Evolutionary conservation across 1,140 invertebrate genomes (phyloP).

Genomic region (Pogonognathellus flavescens): DNA sequence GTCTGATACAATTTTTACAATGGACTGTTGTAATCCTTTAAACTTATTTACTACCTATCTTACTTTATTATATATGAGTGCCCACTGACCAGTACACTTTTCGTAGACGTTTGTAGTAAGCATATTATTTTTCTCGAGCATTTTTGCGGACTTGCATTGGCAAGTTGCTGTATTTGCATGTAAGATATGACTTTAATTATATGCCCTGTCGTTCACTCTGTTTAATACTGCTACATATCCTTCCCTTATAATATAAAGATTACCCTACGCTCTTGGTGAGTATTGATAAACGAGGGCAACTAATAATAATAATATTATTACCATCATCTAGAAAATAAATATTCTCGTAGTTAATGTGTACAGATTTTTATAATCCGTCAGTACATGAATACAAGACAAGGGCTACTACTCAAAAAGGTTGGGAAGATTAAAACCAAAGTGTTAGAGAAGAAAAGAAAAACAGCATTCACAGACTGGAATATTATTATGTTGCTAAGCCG

Average conservation of each 20-base stretch:
- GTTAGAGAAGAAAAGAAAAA: background rate
- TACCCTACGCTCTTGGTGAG: background rate
- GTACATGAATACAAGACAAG: too few relatives aligned
- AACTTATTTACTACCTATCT: slow-evolving; percentile 43
- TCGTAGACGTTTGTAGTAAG: slow-evolving; percentile 6
- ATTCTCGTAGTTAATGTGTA: too few relatives aligned
- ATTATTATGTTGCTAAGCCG: background rate
- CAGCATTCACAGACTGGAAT: slow-evolving; percentile 15
- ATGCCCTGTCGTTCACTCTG: background rate
- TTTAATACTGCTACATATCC: background rate
- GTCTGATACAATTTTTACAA: slow-evolving; percentile 33
- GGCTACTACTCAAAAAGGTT: background rate
- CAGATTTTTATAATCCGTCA: too few relatives aligned
- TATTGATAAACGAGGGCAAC: background rate
- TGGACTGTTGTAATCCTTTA: slow-evolving; percentile 23
- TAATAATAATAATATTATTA: background rate
- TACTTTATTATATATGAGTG: slow-evolving; percentile 33
- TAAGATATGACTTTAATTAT: slow-evolving; percentile 41
- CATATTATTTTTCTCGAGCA: slow-evolving; percentile 36
- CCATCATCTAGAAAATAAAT: too few relatives aligned
- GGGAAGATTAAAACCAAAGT: slow-evolving; percentile 1
- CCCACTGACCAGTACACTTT: slow-evolving; percentile 1
- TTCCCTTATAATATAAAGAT: background rate
- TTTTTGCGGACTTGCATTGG: slow-evolving; percentile 44
- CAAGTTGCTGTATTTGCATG: slow-evolving; percentile 39